These are phyloP conservation scores for Mesorhabditis belari DNA, from an alignment of 2,888 invertebrate genomes.

Conservation along the genomic window DNA sequence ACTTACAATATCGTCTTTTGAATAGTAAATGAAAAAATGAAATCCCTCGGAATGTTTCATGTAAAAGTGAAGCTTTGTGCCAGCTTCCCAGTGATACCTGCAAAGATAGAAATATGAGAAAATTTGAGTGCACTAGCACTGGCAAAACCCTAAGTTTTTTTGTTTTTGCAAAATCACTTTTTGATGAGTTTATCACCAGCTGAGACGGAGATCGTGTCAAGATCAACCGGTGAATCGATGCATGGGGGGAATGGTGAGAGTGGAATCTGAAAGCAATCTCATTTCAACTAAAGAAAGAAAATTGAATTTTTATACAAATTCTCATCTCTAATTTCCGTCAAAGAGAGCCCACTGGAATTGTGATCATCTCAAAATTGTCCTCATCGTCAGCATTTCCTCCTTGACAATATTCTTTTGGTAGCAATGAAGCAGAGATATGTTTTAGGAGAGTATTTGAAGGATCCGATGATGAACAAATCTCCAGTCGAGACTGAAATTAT, in stretches of 20 bases:
- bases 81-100: constrained; percentile 28
- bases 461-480: constrained; percentile 24
- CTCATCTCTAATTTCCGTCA: no score
- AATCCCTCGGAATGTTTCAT: constrained; percentile 30
- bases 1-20: no score
- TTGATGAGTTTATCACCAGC: constrained; percentile 9
- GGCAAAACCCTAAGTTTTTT: constrained; percentile 16
- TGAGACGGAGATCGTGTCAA: constrained; percentile 20
- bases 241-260: constrained; percentile 23
- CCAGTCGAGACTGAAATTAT: background rate
- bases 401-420: background rate
- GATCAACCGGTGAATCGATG: constrained; percentile 9
- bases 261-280: constrained; percentile 13
- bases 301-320: background rate
- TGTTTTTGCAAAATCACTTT: constrained; percentile 10
- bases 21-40: constrained; percentile 29
- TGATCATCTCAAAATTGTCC: constrained; percentile 2
- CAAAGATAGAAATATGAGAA: no score
- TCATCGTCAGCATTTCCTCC: background rate
- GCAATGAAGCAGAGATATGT: background rate
- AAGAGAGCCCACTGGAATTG: background rate
- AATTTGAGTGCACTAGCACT: no score
- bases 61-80: constrained; percentile 33
- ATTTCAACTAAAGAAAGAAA: no score
- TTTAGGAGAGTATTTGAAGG: constrained; percentile 1